A percentile compares a stretch with the other conserved stretches of the same genome.
Conservation (phyloP, 2,797 vertebrate species). For the Coendou prehensilis region DNA sequence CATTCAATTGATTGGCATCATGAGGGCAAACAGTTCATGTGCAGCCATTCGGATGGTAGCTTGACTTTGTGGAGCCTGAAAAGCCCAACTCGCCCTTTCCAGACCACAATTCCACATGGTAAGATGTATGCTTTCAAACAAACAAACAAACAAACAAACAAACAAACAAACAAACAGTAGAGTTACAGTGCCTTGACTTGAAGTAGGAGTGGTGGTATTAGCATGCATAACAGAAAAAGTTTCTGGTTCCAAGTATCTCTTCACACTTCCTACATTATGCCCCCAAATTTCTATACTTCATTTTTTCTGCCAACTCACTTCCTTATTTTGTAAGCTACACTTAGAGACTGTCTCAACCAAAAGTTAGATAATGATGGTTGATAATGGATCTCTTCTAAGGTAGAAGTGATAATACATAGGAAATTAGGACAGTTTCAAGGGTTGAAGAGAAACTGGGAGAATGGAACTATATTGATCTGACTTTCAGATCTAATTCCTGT, state of each 20-base stretch:
- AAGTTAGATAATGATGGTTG: not conserved
- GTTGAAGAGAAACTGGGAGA: constrained; percentile 6
- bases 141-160: constrained; percentile 32
- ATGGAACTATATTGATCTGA: not conserved
- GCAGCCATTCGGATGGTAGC: constrained; percentile 99
- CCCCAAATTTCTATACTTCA: constrained; percentile 16
- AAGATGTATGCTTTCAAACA: constrained; percentile 84
- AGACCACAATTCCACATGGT: constrained; percentile 98
- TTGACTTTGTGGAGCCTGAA: constrained; percentile 97
- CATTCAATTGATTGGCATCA: constrained; percentile 99
- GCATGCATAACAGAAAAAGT: constrained; percentile 26
- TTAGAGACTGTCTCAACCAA: not conserved
- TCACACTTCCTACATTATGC: not conserved
- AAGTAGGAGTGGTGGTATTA: constrained; percentile 5
- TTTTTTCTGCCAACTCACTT: not conserved
- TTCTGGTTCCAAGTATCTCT: constrained; percentile 48
- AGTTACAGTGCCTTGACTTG: constrained; percentile 29
- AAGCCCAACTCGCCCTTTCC: constrained; percentile 97
- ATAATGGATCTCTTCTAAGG: constrained; percentile 1
- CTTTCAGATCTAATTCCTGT: constrained; percentile 50
- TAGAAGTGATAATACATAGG: constrained; percentile 26
- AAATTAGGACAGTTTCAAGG: constrained; percentile 38
- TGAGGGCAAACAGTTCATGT: constrained; percentile 99
- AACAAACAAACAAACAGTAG: constrained; percentile 36
- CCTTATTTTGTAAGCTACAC: not conserved